These are phyloP conservation scores for Blennius ocellaris DNA, from an alignment of 2,113 vertebrate genomes.

Conservation along the genomic window DNA sequence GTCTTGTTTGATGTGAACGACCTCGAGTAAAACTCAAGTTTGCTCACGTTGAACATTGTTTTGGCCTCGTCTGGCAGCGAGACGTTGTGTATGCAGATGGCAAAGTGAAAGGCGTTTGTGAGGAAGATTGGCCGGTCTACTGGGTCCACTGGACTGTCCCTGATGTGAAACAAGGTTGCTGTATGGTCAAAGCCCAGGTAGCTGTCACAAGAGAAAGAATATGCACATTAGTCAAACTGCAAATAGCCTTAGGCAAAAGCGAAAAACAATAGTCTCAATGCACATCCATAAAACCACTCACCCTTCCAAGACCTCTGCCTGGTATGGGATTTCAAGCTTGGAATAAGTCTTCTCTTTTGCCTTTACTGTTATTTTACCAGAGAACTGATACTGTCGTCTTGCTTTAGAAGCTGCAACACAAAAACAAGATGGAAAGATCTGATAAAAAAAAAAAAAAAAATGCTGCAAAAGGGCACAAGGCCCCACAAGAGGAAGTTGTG, in stretches of 20 bases:
- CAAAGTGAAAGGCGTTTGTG: slow-evolving; percentile 95
- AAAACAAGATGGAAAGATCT: slow-evolving; percentile 7
- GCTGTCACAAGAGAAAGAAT: slow-evolving; percentile 52
- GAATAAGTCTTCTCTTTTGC: slow-evolving; percentile 99
- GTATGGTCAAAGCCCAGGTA: slow-evolving; percentile 97
- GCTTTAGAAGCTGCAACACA: slow-evolving; percentile 92
- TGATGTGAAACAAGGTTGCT: slow-evolving; percentile 96
- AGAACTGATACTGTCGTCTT: slow-evolving; percentile 91
- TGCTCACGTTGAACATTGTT: slow-evolving; percentile 91
- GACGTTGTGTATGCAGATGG: slow-evolving; percentile 92
- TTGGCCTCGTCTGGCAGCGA: slow-evolving; percentile 93
- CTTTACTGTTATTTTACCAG: slow-evolving; percentile 99
- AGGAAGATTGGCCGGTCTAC: slow-evolving; percentile 92
- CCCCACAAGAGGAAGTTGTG: slow-evolving; percentile 43
- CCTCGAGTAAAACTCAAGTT: rapidly evolving
- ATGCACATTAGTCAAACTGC: slow-evolving; percentile 4
- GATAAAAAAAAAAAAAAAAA: background rate
- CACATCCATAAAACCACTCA: slow-evolving; percentile 74
- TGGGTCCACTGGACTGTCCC: slow-evolving; percentile 92
- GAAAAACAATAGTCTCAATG: background rate
- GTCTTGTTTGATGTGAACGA: too few relatives aligned
- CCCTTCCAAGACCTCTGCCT: slow-evolving; percentile 98
- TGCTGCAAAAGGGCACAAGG: slow-evolving; percentile 4
- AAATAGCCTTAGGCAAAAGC: background rate
- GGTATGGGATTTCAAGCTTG: slow-evolving; percentile 99